Evolutionary conservation across 2,888 invertebrate species (phyloP).

Genomic region (Epirrhoe tristata): DNA sequence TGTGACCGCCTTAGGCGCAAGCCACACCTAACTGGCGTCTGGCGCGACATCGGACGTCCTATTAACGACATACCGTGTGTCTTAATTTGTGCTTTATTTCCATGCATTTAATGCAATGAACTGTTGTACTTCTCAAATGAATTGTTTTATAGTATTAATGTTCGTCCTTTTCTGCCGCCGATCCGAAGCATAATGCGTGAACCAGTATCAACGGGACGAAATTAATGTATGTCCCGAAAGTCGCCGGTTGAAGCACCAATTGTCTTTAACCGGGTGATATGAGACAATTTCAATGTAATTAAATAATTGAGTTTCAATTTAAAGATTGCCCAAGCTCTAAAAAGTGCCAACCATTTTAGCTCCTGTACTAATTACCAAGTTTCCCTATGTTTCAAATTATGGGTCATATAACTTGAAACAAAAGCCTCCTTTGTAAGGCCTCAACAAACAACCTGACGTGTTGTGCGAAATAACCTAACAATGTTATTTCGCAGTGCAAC

Average conservation of each 20-base stretch:
- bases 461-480: too few relatives aligned
- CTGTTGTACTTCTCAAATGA: too few relatives aligned
- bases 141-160: conserved; percentile 43
- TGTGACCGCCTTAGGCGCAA: too few relatives aligned
- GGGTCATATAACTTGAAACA: background rate
- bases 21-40: too few relatives aligned
- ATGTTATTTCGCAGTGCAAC: too few relatives aligned
- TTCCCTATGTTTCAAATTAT: background rate
- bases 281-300: conserved; percentile 14
- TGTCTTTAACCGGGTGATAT: conserved; percentile 29
- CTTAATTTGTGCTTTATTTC: too few relatives aligned
- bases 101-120: too few relatives aligned
- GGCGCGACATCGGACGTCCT: too few relatives aligned
- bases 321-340: too few relatives aligned
- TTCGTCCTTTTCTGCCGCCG: conserved; percentile 82
- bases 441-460: background rate
- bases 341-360: too few relatives aligned
- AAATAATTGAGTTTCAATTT: too few relatives aligned
- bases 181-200: conserved; percentile 70
- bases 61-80: too few relatives aligned
- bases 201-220: conserved; percentile 79
- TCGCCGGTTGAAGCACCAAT: conserved; percentile 31
- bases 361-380: background rate
- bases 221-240: conserved; percentile 24
- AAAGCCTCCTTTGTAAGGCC: background rate